Base-by-base conservation (phyloP, 2,888 invertebrate genomes). In the Tenthredo scrophulariae region DNA sequence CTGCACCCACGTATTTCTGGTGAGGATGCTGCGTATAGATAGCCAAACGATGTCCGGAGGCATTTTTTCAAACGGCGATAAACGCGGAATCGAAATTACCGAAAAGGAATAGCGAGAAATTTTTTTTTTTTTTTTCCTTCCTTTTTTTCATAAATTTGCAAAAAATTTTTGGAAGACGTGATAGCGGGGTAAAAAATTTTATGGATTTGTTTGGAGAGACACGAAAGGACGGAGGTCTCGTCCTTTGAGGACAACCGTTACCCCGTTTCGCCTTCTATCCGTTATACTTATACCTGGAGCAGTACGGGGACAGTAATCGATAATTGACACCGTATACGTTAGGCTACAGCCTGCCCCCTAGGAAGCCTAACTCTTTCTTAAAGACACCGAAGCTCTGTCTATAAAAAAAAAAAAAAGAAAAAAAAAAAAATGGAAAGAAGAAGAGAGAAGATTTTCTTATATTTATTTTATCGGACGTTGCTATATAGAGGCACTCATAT, bases 261-360 rank as follows among this genome's bases (percentile, higher is more conserved):
- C 26, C 70, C 70, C 18, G 43, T 43, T 43, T 74, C 72, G 22
- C 18, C 22, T 67, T 67, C 18, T 67, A 29, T 18, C 67, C 67
- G 15, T 67, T 67, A 62, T 62, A 62, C 62, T 33, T 1, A 33
- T 74, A 74, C 22, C 72, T 43, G 72, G 4, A 43, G 22, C 22
- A 70, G 72, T n/a, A 7, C 22, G 40, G 72, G 72, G 72, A 22
- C n/a, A 43, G 72, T 37, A 74, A 74, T 74, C 72, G 72, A 74
- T 74, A 74, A 74, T 74, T 74, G 72, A 74, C 72, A 74, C 72
- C 54, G 40, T 43, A 74, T 74, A 74, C 72, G 7, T 74, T 22
- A 43, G n/a, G 33, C 67, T 67, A 67, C 29, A 33, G 67, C 5
- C 67, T 33, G 22, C 43, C 43, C 40, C 72, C 7, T 4, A 29